phyloP scores from a whole-genome alignment of 1,140 invertebrate genomes.

The Meloidogyne floridensis region DNA sequence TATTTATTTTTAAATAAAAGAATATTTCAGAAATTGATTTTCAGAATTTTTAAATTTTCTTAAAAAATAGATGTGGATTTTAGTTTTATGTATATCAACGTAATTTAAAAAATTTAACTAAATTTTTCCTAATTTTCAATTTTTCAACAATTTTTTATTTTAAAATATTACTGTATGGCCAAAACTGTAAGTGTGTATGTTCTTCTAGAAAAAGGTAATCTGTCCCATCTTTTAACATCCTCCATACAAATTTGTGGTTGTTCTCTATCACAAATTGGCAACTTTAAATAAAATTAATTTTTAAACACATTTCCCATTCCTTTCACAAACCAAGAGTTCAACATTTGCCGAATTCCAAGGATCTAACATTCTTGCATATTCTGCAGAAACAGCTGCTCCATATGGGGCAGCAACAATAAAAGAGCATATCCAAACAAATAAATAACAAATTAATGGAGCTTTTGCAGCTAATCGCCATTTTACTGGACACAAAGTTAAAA shows the following conservation, averaged over 20 bases:
- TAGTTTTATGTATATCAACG: neutral
- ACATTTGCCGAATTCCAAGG: constrained; percentile 46
- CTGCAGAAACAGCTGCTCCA: constrained; percentile 59
- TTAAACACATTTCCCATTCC: neutral
- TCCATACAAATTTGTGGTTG: constrained; percentile 61
- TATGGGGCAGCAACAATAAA: constrained; percentile 62
- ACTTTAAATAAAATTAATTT: constrained; percentile 25
- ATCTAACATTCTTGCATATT: constrained; percentile 52
- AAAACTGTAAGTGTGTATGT: constrained; percentile 61
- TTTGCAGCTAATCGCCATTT: constrained; percentile 62
- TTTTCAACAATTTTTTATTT: too few relatives aligned
- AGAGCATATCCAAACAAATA: constrained; percentile 60
- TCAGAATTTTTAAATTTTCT: too few relatives aligned
- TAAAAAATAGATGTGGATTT: too few relatives aligned
- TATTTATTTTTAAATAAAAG: neutral
- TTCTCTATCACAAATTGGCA: constrained; percentile 51
- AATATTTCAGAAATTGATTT: too few relatives aligned
- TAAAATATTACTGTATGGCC: constrained; percentile 52
- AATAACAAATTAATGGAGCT: constrained; percentile 61
- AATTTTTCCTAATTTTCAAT: neutral
- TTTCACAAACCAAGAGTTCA: constrained; percentile 41
- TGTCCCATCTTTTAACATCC: constrained; percentile 49
- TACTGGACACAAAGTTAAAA: constrained; percentile 62
- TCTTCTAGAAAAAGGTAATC: constrained; percentile 55
- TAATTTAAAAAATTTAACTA: neutral